These are phyloP conservation scores for Trichogramma dendrolimi DNA, from an alignment of 2,888 invertebrate genomes.

Conservation along the genomic window DNA sequence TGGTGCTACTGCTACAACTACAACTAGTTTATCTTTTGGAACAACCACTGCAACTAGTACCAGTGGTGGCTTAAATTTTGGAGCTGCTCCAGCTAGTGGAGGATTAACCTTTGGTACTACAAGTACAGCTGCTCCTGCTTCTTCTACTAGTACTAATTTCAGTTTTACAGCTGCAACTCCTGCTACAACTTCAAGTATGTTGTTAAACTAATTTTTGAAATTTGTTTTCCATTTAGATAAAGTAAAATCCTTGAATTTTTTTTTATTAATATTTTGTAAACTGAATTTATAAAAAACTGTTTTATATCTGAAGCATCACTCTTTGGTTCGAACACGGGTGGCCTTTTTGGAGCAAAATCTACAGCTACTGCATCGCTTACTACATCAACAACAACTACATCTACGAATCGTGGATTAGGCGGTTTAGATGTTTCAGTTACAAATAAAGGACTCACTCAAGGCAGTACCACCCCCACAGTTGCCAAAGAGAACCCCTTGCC, in stretches of 20 bases:
- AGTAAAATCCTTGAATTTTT: constrained; percentile 1
- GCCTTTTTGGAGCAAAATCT: constrained; percentile 42
- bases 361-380: constrained; percentile 33
- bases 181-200: constrained; percentile 27
- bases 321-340: constrained; percentile 39
- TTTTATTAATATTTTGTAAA: not conserved
- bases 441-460: constrained; percentile 50
- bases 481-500: constrained; percentile 68
- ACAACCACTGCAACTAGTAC: constrained; percentile 36
- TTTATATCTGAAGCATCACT: constrained; percentile 35
- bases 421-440: constrained; percentile 59
- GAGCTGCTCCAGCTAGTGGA: constrained; percentile 20
- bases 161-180: constrained; percentile 28
- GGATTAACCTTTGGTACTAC: constrained; percentile 33
- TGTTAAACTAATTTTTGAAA: not conserved
- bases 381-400: constrained; percentile 40
- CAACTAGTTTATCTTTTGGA: constrained; percentile 34
- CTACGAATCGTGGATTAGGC: constrained; percentile 64
- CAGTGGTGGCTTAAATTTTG: constrained; percentile 22
- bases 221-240: not conserved
- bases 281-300: not conserved
- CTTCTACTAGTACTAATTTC: constrained; percentile 9
- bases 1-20: constrained; percentile 40
- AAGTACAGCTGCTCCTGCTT: constrained; percentile 26
- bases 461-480: constrained; percentile 54